These are phyloP conservation scores for Rhabdophis nuchalis DNA, from an alignment of 2,797 vertebrate species.

Conservation along the genomic window DNA sequence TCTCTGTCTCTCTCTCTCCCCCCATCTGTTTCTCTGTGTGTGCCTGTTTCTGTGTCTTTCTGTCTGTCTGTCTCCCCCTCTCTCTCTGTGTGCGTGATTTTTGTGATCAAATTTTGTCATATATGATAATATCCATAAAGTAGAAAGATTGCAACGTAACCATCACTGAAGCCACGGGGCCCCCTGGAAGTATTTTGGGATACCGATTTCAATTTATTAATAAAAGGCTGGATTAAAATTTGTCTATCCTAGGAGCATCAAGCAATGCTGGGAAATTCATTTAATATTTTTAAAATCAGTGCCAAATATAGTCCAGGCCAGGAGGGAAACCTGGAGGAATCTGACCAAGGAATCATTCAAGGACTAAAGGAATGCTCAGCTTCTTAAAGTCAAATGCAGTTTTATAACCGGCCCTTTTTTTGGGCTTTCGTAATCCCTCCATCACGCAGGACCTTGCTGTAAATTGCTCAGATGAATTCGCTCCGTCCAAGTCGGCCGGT, in stretches of 20 bases:
- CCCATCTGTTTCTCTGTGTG: no score
- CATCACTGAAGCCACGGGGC: not conserved
- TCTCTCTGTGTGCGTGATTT: no score
- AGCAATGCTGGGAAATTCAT: not conserved
- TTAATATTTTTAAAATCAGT: not conserved
- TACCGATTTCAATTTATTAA: not conserved
- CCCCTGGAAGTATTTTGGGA: not conserved
- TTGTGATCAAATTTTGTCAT: not conserved
- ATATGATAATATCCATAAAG: not conserved
- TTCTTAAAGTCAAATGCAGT: not conserved
- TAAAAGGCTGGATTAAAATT: not conserved
- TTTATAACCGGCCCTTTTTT: not conserved
- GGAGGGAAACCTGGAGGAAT: not conserved
- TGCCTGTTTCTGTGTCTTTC: no score
- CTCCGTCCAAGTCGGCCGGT: slow-evolving; percentile 37
- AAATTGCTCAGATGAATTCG: slow-evolving; percentile 43
- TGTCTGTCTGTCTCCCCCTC: no score
- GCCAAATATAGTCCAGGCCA: accelerated
- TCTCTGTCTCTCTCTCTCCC: no score
- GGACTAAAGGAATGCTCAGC: not conserved
- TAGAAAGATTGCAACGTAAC: not conserved
- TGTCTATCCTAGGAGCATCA: not conserved
- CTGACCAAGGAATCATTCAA: not conserved
- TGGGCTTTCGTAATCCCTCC: slow-evolving; percentile 12
- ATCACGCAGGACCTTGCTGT: slow-evolving; percentile 19